Evolutionary conservation across 2,888 invertebrate species (phyloP).

Genomic region (Pharmacophagus antenor): DNA sequence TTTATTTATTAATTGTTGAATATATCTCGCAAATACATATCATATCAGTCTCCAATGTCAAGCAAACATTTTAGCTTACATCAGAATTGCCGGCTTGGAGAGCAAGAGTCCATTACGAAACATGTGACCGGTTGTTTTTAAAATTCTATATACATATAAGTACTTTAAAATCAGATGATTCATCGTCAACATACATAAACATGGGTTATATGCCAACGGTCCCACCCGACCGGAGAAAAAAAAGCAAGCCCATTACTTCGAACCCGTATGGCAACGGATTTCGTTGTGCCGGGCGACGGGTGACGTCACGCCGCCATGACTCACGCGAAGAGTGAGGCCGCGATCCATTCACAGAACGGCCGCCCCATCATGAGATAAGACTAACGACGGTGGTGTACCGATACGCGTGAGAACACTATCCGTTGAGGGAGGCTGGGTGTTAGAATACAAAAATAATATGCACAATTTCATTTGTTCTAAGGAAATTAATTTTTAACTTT

Average conservation of each 20-base stretch:
- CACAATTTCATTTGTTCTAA: too few relatives aligned
- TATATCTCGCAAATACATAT: too few relatives aligned
- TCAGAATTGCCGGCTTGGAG: too few relatives aligned
- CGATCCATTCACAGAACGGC: conserved; percentile 26
- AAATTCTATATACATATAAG: neutral
- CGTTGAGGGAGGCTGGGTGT: neutral
- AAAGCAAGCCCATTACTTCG: neutral
- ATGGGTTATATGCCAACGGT: neutral
- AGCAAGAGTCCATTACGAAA: neutral
- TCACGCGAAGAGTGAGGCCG: conserved; percentile 20
- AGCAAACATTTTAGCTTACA: too few relatives aligned
- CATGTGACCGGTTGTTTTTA: neutral
- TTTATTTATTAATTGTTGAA: too few relatives aligned
- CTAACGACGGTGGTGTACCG: conserved; percentile 1
- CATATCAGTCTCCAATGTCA: too few relatives aligned
- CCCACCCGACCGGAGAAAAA: neutral
- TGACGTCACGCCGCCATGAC: conserved; percentile 25
- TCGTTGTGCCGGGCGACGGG: conserved; percentile 4
- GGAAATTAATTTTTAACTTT: too few relatives aligned
- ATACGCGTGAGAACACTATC: conserved; percentile 15
- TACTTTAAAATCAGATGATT: neutral
- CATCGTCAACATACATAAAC: neutral
- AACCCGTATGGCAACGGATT: conserved; percentile 12
- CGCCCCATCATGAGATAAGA: conserved; percentile 26
- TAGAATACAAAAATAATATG: too few relatives aligned